A percentile compares a stretch with the other conserved stretches of the same genome.
Evolutionary conservation across 2,113 vertebrate species (phyloP).

Genomic region (Sinosuthora webbiana): DNA sequence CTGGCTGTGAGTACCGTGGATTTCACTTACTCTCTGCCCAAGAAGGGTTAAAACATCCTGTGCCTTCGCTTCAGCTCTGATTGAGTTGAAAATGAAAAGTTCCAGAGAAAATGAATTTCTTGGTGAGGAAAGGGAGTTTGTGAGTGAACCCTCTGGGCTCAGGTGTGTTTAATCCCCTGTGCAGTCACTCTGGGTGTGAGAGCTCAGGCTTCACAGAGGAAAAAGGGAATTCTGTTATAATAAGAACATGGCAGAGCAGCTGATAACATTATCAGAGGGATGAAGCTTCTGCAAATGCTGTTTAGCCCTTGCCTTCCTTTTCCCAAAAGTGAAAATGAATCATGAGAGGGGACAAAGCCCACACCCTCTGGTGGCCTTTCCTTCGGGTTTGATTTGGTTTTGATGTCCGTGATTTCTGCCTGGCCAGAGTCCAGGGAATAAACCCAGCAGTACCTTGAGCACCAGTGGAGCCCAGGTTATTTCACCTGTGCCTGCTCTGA

Average conservation of each 20-base stretch:
- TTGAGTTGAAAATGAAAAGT: not conserved
- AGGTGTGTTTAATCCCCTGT: not conserved
- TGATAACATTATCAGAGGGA: not conserved
- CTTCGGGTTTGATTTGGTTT: not conserved
- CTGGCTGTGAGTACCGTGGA: fast-evolving
- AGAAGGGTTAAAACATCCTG: not conserved
- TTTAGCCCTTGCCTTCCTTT: not conserved
- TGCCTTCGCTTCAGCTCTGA: not conserved
- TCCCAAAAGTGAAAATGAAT: not conserved
- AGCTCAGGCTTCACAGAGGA: not conserved
- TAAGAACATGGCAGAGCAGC: not conserved
- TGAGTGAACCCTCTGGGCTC: not conserved
- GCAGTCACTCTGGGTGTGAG: not conserved
- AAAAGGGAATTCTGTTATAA: not conserved
- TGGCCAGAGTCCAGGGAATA: not conserved
- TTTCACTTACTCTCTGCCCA: not conserved
- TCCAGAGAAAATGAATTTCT: not conserved
- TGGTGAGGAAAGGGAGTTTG: not conserved
- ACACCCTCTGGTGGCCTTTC: not conserved
- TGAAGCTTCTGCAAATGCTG: not conserved
- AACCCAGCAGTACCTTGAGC: not conserved
- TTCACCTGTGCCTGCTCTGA: not conserved
- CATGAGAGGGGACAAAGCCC: not conserved
- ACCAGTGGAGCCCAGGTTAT: not conserved
- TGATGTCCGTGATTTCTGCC: not conserved